Percentiles rank a stretch among this genome's conserved stretches.
These are phyloP conservation scores for Distichodus sexfasciatus DNA, from an alignment of 2,797 vertebrate genomes.

Conservation along the genomic window DNA sequence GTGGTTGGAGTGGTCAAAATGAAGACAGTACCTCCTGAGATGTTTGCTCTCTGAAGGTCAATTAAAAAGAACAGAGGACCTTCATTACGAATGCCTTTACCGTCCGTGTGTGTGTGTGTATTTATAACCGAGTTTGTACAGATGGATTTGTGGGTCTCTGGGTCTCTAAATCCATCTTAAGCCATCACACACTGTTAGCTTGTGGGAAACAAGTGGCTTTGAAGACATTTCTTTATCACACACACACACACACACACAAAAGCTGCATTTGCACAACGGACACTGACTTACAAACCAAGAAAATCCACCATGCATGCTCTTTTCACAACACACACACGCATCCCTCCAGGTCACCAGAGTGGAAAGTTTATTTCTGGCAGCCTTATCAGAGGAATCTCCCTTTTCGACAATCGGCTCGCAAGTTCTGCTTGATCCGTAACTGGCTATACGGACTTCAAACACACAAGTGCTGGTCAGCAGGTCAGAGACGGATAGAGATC, in stretches of 20 bases:
- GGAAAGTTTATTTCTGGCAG: slow-evolving; percentile 13
- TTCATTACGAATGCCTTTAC: not conserved
- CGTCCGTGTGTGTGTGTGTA: not conserved
- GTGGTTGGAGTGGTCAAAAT: slow-evolving; percentile 12
- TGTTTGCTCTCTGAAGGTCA: not conserved
- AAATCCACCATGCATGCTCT: too few species aligned
- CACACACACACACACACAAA: not conserved
- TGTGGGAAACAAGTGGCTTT: slow-evolving; percentile 11
- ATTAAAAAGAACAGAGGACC: slow-evolving; percentile 5
- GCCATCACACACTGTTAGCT: not conserved
- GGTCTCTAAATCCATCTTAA: slow-evolving; percentile 12
- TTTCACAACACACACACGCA: not conserved
- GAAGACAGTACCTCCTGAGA: not conserved
- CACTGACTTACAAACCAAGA: not conserved
- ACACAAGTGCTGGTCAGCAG: slow-evolving; percentile 12
- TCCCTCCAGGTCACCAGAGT: not conserved
- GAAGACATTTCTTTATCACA: not conserved
- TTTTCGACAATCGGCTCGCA: slow-evolving; percentile 29
- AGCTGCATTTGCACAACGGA: not conserved
- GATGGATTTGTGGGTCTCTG: slow-evolving; percentile 9
- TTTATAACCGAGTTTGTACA: not conserved
- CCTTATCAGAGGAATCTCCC: not conserved
- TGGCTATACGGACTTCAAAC: slow-evolving; percentile 23
- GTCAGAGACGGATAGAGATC: not conserved
- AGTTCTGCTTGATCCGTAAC: slow-evolving; percentile 22